phyloP scores from a whole-genome alignment of 2,797 vertebrate genomes.

The Melanotaenia pygmaea region DNA sequence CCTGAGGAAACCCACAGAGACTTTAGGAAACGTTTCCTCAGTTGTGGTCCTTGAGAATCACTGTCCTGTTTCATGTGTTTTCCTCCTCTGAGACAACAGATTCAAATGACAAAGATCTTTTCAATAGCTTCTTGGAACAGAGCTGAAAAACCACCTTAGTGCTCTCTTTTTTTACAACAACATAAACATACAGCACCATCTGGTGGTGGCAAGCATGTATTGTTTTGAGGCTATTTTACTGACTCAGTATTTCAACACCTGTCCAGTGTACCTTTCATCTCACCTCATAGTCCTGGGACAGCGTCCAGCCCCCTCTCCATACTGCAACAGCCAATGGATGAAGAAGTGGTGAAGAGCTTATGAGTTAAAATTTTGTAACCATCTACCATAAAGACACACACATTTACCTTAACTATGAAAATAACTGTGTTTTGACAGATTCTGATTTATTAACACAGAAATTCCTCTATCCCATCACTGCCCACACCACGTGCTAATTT shows the following conservation, averaged over 20 bases:
- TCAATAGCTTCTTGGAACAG: neutral
- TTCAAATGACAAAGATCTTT: no score
- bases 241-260: neutral
- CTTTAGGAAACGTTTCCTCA: neutral
- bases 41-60: no score
- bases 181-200: slow-evolving; percentile 41
- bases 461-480: no score
- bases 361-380: neutral
- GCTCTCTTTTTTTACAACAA: neutral
- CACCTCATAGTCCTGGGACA: no score
- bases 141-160: neutral
- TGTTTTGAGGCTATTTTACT: neutral
- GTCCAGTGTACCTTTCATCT: no score
- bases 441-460: neutral
- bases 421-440: no score
- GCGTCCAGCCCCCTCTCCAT: no score
- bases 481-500: no score
- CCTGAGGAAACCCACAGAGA: neutral
- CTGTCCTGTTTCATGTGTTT: no score
- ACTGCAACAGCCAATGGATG: no score
- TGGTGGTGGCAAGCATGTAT: slow-evolving; percentile 20
- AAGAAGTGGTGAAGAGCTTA: neutral
- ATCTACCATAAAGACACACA: neutral
- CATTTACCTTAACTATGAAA: no score
- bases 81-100: no score